Percentiles rank a stretch among this genome's conserved stretches.
Evolutionary conservation across 2,888 invertebrate genomes (phyloP).

Genomic region (Phengaris alcon): DNA sequence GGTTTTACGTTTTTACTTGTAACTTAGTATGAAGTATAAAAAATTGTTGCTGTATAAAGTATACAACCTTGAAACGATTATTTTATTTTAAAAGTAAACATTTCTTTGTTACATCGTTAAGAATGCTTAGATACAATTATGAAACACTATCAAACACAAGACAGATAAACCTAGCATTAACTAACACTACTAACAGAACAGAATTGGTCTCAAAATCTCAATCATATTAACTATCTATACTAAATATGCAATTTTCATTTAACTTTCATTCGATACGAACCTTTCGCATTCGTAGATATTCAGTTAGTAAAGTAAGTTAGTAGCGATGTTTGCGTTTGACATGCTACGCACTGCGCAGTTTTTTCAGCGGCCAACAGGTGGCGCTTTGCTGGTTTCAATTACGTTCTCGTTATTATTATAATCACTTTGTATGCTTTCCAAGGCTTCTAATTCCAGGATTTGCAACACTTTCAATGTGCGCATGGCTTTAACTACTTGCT

Average conservation of each 20-base stretch:
- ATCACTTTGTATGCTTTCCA: background rate
- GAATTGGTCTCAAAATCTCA: too few species aligned
- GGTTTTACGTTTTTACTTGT: slow-evolving; percentile 33
- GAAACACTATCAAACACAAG: too few species aligned
- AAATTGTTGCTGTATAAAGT: too few species aligned
- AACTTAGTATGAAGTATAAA: background rate
- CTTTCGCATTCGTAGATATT: background rate
- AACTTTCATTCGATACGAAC: background rate
- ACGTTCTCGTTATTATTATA: background rate
- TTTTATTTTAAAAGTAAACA: too few species aligned
- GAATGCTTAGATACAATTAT: too few species aligned
- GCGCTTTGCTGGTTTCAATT: background rate
- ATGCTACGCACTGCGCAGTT: background rate
- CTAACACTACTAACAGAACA: too few species aligned
- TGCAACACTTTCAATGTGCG: background rate
- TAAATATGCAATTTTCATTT: too few species aligned
- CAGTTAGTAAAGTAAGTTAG: background rate
- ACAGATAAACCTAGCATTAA: too few species aligned
- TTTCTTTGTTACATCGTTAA: too few species aligned
- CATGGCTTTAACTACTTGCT: background rate
- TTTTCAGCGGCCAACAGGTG: background rate
- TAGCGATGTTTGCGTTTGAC: background rate
- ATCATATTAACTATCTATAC: too few species aligned
- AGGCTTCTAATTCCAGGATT: slow-evolving; percentile 13
- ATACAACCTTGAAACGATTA: too few species aligned